Evolutionary conservation across 92 coral and sea anemone genomes (phyloP).

Genomic region (Umimayanthus chanpuru): DNA sequence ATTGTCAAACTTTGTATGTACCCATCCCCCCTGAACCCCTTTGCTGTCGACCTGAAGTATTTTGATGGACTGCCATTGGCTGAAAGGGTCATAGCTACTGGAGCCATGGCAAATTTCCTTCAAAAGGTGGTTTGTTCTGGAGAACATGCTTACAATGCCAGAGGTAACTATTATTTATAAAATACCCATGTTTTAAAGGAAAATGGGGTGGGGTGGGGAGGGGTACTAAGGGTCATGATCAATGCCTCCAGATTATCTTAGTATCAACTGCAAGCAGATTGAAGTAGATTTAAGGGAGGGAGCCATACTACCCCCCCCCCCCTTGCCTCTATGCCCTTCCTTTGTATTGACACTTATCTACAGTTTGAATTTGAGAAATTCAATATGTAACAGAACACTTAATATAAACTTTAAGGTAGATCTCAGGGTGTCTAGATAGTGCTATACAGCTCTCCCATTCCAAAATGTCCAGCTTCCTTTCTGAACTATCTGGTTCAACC

Average conservation of each 20-base stretch:
- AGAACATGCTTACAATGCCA: constrained; percentile 95
- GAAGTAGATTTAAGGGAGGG: too few species aligned
- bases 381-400: too few species aligned
- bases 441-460: too few species aligned
- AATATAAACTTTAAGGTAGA: too few species aligned
- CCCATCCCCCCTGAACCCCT: constrained; percentile 95
- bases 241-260: too few species aligned
- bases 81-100: constrained; percentile 84
- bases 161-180: constrained; percentile 60
- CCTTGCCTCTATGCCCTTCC: too few species aligned
- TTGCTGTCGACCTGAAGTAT: constrained; percentile 89
- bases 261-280: too few species aligned
- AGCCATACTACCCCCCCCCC: too few species aligned
- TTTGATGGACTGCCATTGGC: constrained; percentile 87
- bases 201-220: background rate
- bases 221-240: too few species aligned
- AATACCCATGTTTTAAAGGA: background rate
- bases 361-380: too few species aligned
- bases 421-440: too few species aligned
- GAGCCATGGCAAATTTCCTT: constrained; percentile 93
- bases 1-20: constrained; percentile 90
- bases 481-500: background rate
- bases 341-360: too few species aligned
- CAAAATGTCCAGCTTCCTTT: background rate
- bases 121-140: constrained; percentile 93